Evolutionary conservation across 2,797 vertebrate genomes (phyloP).

Genomic region (Cephalopachus bancanus): DNA sequence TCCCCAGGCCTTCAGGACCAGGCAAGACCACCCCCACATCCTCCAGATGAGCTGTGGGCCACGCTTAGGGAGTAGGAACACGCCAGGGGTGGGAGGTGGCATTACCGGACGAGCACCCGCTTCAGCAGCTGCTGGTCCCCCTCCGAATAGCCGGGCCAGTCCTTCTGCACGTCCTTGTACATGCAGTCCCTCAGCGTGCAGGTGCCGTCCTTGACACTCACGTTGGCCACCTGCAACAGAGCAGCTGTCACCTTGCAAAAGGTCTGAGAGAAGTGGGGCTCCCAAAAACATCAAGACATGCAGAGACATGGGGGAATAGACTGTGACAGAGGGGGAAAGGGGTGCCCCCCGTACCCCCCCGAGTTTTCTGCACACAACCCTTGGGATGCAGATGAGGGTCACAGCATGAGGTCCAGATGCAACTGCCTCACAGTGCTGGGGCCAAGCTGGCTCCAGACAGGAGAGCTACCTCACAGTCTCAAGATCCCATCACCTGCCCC

Average conservation of each 20-base stretch:
- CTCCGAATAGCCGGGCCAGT: conserved; percentile 98
- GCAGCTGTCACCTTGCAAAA: not conserved
- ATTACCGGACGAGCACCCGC: conserved; percentile 95
- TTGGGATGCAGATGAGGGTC: not conserved
- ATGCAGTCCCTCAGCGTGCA: conserved; percentile 96
- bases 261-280: not conserved
- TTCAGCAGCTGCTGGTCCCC: conserved; percentile 97
- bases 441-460: not conserved
- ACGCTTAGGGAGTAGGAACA: not conserved
- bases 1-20: not conserved
- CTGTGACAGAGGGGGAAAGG: not conserved
- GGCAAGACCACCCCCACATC: not conserved
- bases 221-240: conserved; percentile 93
- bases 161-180: conserved; percentile 97
- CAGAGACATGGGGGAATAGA: not conserved
- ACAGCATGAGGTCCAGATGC: not conserved
- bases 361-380: not conserved
- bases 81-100: not conserved
- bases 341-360: not conserved
- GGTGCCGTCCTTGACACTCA: conserved; percentile 95
- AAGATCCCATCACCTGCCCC: not conserved
- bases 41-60: not conserved
- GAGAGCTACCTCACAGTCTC: too few relatives aligned
- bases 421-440: not conserved
- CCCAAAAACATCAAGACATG: not conserved